Percentiles rank a stretch among this genome's conserved stretches.
Conservation (phyloP, 2,888 invertebrate genomes). For the Boloria euphrosyne region DNA sequence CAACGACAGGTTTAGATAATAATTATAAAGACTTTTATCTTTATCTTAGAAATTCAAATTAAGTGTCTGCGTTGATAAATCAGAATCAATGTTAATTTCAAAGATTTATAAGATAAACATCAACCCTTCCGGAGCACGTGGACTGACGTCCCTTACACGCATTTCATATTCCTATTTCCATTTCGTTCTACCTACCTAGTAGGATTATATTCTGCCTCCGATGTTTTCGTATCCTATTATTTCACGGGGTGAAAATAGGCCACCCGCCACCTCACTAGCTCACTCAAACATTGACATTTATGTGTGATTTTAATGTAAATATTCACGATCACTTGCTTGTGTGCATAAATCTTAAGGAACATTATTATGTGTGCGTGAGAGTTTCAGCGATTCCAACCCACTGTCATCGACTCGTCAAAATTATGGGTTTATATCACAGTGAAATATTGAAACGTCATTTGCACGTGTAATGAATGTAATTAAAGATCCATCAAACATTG, state of each 20-base stretch:
- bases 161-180: conserved; percentile 80
- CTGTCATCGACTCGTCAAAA: conserved; percentile 82
- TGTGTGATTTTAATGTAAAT: conserved; percentile 52
- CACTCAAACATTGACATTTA: conserved; percentile 55
- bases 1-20: neutral
- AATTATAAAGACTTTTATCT: neutral
- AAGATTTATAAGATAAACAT: conserved; percentile 64
- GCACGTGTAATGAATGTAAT: conserved; percentile 36
- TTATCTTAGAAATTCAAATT: neutral
- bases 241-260: conserved; percentile 81
- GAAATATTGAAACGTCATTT: conserved; percentile 40
- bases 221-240: conserved; percentile 83
- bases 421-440: conserved; percentile 62
- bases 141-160: conserved; percentile 72
- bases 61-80: neutral
- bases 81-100: neutral
- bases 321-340: conserved; percentile 52
- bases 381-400: conserved; percentile 79
- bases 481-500: conserved; percentile 14
- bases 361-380: conserved; percentile 55
- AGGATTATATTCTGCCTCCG: conserved; percentile 81
- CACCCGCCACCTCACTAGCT: conserved; percentile 75
- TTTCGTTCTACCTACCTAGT: conserved; percentile 78
- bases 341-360: conserved; percentile 49
- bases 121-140: conserved; percentile 75